phyloP scores from a whole-genome alignment of 2,888 invertebrate species.

The Lissonota sp. region DNA sequence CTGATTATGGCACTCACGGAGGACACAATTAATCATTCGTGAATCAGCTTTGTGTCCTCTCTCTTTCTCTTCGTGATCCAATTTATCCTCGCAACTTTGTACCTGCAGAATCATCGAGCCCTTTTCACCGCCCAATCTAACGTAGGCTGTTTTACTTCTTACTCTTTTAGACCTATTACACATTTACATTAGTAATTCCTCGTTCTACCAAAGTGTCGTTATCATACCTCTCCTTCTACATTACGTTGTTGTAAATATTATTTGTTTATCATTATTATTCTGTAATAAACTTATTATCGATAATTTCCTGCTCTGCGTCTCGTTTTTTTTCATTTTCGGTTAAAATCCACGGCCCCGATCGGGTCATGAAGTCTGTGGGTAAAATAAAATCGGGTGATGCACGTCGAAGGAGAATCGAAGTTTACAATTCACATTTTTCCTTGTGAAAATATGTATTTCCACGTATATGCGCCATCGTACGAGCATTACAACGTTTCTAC shows the following conservation, averaged over 20 bases:
- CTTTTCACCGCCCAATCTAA: background rate
- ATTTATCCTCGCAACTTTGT: constrained; percentile 6
- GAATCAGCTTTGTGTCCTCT: background rate
- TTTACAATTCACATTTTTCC: too few relatives aligned
- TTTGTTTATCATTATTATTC: background rate
- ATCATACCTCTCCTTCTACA: constrained; percentile 8
- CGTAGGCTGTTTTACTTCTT: too few relatives aligned
- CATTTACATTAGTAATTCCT: background rate
- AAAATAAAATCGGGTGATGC: too few relatives aligned
- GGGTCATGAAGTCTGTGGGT: too few relatives aligned
- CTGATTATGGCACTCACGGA: constrained; percentile 57
- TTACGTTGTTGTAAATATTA: constrained; percentile 51
- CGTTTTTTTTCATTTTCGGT: too few relatives aligned
- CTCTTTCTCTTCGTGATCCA: background rate
- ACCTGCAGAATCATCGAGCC: constrained; percentile 31
- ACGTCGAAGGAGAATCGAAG: too few relatives aligned
- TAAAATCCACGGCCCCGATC: too few relatives aligned
- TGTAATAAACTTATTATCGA: too few relatives aligned
- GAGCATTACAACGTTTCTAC: too few relatives aligned
- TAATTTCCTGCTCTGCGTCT: too few relatives aligned
- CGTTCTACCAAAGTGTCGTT: constrained; percentile 39
- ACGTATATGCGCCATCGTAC: too few relatives aligned
- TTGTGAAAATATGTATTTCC: too few relatives aligned
- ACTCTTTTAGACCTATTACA: background rate
- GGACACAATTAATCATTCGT: constrained; percentile 57